Conservation (phyloP, 2,113 vertebrate species). For the Alosa alosa region DNA sequence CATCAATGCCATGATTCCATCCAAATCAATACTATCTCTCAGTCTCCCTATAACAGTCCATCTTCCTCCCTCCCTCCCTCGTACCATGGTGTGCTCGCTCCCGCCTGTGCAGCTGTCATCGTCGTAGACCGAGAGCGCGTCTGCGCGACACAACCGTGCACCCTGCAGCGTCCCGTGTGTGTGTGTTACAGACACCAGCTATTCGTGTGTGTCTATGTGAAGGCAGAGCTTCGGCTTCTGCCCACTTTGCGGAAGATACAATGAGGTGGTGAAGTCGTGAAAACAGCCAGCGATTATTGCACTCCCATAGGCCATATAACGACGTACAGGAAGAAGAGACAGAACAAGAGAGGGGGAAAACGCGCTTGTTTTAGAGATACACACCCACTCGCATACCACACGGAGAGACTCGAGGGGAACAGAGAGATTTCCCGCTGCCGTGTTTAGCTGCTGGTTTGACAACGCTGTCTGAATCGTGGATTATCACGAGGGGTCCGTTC, state of each 20-base stretch:
- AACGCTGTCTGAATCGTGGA: conserved; percentile 59
- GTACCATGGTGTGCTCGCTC: conserved; percentile 23
- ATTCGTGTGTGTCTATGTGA: neutral
- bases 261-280: conserved; percentile 59
- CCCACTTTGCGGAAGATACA: conserved; percentile 64
- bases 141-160: neutral
- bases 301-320: neutral
- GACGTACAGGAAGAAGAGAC: neutral
- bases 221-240: conserved; percentile 53
- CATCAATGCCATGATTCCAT: conserved; percentile 2
- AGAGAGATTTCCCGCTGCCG: conserved; percentile 33
- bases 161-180: conserved; percentile 4
- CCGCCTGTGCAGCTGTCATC: conserved; percentile 24
- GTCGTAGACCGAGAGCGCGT: neutral
- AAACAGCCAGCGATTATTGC: neutral
- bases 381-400: neutral
- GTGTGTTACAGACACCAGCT: neutral
- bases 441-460: conserved; percentile 37
- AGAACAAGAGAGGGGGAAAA: neutral
- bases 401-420: neutral
- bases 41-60: neutral
- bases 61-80: neutral
- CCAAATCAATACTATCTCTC: conserved; percentile 1
- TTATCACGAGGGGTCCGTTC: conserved; percentile 62
- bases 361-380: neutral